Evolutionary conservation across 1,140 invertebrate genomes (phyloP).

Genomic region (Bursaphelenchus mucronatus): DNA sequence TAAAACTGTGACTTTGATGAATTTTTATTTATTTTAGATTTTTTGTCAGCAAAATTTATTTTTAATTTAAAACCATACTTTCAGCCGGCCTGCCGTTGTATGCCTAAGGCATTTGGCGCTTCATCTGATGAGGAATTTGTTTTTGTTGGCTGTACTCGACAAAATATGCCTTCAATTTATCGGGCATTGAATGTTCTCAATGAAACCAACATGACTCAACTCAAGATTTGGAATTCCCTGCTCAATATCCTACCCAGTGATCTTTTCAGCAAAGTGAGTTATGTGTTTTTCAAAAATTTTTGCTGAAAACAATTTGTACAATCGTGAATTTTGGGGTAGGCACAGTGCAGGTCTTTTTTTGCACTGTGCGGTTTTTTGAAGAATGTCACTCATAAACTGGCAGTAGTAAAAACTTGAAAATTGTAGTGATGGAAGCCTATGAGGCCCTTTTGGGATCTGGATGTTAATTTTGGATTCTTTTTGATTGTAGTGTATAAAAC

Average conservation of each 20-base stretch:
- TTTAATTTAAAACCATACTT: constrained; percentile 5
- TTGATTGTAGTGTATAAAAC: no score
- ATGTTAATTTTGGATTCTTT: no score
- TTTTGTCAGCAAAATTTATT: background rate
- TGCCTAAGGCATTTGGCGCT: constrained; percentile 15
- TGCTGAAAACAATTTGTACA: background rate
- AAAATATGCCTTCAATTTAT: constrained; percentile 51
- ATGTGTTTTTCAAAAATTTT: background rate
- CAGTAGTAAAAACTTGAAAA: background rate
- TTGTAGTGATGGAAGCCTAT: no score
- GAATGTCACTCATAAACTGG: background rate
- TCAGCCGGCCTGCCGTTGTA: constrained; percentile 28
- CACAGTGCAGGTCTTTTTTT: background rate
- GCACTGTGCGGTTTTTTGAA: no score
- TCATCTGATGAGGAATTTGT: constrained; percentile 14
- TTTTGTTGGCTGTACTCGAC: constrained; percentile 46
- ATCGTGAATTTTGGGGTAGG: background rate
- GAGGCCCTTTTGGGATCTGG: no score
- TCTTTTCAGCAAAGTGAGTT: constrained; percentile 35
- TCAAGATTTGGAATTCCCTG: constrained; percentile 46
- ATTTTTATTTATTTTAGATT: no score
- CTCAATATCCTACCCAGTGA: constrained; percentile 47
- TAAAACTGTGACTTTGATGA: no score
- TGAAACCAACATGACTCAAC: constrained; percentile 40
- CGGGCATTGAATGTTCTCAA: constrained; percentile 39